Conservation (phyloP, 1,140 invertebrate species). For the Xylocopa sonorina region DNA sequence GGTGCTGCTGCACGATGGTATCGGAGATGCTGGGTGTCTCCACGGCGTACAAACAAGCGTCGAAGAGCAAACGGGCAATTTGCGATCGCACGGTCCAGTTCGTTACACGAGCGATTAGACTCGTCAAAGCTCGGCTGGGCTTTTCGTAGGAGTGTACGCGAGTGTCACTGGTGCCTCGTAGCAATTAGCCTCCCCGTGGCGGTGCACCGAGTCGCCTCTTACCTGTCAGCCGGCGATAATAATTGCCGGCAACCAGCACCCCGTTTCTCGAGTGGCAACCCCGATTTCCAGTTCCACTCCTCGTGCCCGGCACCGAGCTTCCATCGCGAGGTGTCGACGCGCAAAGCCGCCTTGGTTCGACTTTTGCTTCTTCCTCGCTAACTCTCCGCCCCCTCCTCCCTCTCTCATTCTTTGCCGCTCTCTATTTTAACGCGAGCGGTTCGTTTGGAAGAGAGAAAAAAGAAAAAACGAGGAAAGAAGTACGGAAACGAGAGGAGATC, state of each 20-base stretch:
- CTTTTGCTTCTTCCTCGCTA: conserved; percentile 30
- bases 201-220: conserved; percentile 41
- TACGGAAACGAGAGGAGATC: background rate
- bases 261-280: conserved; percentile 48
- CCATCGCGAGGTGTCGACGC: conserved; percentile 17
- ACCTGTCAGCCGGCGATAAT: conserved; percentile 57
- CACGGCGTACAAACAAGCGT: conserved; percentile 32
- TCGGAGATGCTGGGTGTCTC: conserved; percentile 37
- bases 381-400: conserved; percentile 28
- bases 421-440: background rate
- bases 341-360: conserved; percentile 18
- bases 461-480: too few species aligned
- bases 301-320: background rate
- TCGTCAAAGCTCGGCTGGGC: conserved; percentile 39
- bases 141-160: conserved; percentile 40
- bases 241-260: conserved; percentile 47
- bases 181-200: conserved; percentile 47
- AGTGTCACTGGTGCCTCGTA: conserved; percentile 19
- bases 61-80: conserved; percentile 47
- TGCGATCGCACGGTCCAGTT: conserved; percentile 47
- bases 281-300: conserved; percentile 31
- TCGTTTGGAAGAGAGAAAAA: too few species aligned
- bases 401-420: background rate
- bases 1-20: background rate
- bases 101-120: conserved; percentile 54